Base-by-base conservation (phyloP, 2,888 invertebrate species). In the Bellardia bayeri region DNA sequence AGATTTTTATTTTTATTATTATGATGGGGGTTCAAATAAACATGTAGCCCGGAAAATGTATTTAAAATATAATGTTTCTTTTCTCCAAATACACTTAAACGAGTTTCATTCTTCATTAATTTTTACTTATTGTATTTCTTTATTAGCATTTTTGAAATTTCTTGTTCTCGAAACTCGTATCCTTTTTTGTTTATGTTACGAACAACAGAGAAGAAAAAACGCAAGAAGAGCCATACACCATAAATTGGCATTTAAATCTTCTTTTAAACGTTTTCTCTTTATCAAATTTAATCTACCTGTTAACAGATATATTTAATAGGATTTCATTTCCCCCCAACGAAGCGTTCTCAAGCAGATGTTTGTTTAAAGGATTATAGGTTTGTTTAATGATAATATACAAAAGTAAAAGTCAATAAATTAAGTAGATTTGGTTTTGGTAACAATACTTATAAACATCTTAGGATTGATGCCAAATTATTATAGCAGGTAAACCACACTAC, bases 261-360 rank as follows among this genome's bases (percentile, higher is more conserved):
- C 30, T 58, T 49, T 40, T 74, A 74, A 74, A 63, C 49, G 33
- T 61, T 45, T 75, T 75, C 45, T 54, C 61, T 63, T 49, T 75
- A 75, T 49, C 63, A 33, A 75, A 61, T 45, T 33, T 49, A 75
- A 75, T 75, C 74, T 75, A 75, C 61, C 74, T 45, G 74, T 75
- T 33, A 63, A 75, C 49, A 75, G 49, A 49, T 11, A 49, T 63
- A 75, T 63, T 75, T 61, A 9, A 30, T 45, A 49, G 45, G 45
- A 45, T 8, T n/a, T 45, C 16, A 63, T 14, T 63, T 45, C 49
- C 40, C 49, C 54, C 56, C 23, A 7, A 72, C 16, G 56, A 40
- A 72, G 56, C 23, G 23, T 66, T 66, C n/a, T 71, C 33, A 49
- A 63, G 30, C 30, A 49, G 74, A 45, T 75, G 61, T 75, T 56